Conservation (phyloP, 1,140 invertebrate species). For the Leptopilina boulardi region DNA sequence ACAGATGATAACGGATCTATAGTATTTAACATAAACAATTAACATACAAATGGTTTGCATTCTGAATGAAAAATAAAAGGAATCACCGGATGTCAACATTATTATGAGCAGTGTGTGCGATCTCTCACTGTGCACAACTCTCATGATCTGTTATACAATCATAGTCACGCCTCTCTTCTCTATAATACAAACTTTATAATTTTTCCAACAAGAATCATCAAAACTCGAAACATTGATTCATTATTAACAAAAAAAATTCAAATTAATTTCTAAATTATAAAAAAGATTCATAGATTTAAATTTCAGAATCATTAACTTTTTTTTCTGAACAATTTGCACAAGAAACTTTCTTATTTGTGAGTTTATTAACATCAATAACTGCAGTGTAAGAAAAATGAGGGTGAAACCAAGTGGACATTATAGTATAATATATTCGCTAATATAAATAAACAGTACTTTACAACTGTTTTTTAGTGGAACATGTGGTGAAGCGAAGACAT, state of each 20-base stretch:
- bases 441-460: conserved; percentile 29
- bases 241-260: no score
- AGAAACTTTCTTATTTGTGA: no score
- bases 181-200: not conserved
- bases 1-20: conserved; percentile 37
- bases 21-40: conserved; percentile 56
- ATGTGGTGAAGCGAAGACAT: conserved; percentile 34
- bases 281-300: no score
- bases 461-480: conserved; percentile 21
- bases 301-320: no score
- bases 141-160: conserved; percentile 45
- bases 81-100: conserved; percentile 55
- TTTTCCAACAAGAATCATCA: not conserved
- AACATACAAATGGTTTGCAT: conserved; percentile 52
- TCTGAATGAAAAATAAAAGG: conserved; percentile 42
- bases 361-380: no score
- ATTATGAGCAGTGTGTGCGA: conserved; percentile 44
- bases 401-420: conserved; percentile 17
- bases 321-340: no score
- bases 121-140: conserved; percentile 21
- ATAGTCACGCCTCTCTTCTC: conserved; percentile 25
- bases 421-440: not conserved
- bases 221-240: not conserved
- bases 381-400: conserved; percentile 12
- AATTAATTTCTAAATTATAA: no score